phyloP scores from a whole-genome alignment of 2,113 vertebrate species.

The Oreotrochilus melanogaster region DNA sequence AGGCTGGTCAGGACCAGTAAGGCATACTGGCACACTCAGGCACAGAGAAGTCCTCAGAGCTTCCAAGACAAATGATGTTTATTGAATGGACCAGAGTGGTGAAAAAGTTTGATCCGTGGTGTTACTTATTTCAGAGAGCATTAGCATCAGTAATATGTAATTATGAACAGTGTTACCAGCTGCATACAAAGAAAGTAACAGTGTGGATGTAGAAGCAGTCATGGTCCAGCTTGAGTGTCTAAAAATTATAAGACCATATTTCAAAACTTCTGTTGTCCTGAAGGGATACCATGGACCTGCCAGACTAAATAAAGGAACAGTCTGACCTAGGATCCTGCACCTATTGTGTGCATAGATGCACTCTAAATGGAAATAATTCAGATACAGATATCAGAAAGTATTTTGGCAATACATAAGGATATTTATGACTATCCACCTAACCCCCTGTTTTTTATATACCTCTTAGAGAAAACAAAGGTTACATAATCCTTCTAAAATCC shows the following conservation, averaged over 20 bases:
- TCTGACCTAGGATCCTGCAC: not conserved
- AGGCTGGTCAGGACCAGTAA: too few species aligned
- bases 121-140: not conserved
- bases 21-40: fast-evolving
- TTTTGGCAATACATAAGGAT: not conserved
- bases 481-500: not conserved
- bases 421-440: not conserved
- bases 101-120: not conserved
- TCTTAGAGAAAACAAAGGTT: not conserved
- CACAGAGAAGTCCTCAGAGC: not conserved
- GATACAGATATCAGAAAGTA: not conserved
- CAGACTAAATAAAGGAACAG: not conserved
- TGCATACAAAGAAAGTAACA: not conserved
- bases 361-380: not conserved
- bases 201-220: not conserved
- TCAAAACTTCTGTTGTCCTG: not conserved
- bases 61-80: fast-evolving
- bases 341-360: not conserved
- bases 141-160: not conserved
- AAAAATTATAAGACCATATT: not conserved
- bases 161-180: not conserved
- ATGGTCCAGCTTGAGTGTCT: not conserved
- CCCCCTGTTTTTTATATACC: too few species aligned
- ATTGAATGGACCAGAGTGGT: fast-evolving
- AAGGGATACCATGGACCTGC: not conserved